Evolutionary conservation across 2,113 vertebrate species (phyloP), one percentile per base, ranked within the genome.

Genomic region (Caretta caretta): DNA sequence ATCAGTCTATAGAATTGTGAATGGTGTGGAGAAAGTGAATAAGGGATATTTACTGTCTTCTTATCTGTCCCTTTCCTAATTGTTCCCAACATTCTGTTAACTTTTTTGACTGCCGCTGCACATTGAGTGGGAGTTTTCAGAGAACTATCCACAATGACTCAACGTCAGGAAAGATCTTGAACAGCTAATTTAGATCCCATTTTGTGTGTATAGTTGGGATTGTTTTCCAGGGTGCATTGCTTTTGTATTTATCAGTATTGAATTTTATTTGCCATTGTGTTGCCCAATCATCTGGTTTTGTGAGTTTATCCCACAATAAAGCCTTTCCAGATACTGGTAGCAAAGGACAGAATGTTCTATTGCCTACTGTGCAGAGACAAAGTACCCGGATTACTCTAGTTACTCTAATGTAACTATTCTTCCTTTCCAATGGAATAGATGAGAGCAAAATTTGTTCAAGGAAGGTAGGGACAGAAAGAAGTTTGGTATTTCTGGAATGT

Each of bases 401-500:
- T 42, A 12, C 22, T 17, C n/a, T 24, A 42, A 20, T 75, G 38
- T 42, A 42, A 42, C 38, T 24, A 42, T 42, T 22, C 22, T 75
- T 42, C 38, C n/a, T 75, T 42, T 42, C 9, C n/a, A 42, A 25
- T 46, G 2, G 51, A 78, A 4, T 29, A 5, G 72, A 86, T 19
- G 6, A 81, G 1, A 75, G 7, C 3, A 75, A 19, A 75, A 42
- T 75, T 42, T 75, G 10, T 19, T 75, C 38, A 75, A 75, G 69
- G 38, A 4, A 89, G 9, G 17, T 79, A 81, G 1, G 5, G 86
- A 29, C 9, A 88, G 3, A 91, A 72, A 87, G 62, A 25, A 56
- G 0, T 8, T 85, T 72, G 4, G 59, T 0, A 27, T 46, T 81
- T 53, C 38, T 92, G 25, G 51, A 1, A 54, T 22, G 22, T 72